Evolutionary conservation across 1,140 invertebrate genomes (phyloP).

Genomic region (Glomeris maerens): DNA sequence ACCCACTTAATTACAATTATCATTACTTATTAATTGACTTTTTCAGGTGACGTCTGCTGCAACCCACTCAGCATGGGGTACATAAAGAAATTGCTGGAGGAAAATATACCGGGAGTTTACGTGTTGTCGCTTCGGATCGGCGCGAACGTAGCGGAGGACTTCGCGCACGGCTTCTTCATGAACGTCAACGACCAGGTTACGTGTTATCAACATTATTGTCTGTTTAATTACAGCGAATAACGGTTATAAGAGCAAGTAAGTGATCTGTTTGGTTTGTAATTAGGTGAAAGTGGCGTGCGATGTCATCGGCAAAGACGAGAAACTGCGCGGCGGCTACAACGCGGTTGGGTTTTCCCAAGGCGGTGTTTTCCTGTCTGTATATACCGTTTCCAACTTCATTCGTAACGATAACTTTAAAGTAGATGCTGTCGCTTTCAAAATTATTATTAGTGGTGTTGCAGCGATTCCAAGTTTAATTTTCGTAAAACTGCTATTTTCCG

Average conservation of each 20-base stretch:
- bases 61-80: conserved; percentile 71
- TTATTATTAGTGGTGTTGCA: too few species aligned
- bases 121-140: conserved; percentile 77
- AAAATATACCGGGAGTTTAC: conserved; percentile 61
- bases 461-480: too few species aligned
- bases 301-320: conserved; percentile 50
- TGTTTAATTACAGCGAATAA: conserved; percentile 24
- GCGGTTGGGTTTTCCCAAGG: conserved; percentile 97
- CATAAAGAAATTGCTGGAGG: conserved; percentile 59
- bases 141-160: conserved; percentile 53
- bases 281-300: conserved; percentile 57
- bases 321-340: conserved; percentile 72
- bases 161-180: conserved; percentile 78
- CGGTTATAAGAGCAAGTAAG: not conserved
- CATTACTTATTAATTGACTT: conserved; percentile 11
- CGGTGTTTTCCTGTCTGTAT: conserved; percentile 80
- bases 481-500: too few species aligned
- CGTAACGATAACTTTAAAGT: too few species aligned
- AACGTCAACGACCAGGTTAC: conserved; percentile 48
- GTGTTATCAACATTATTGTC: not conserved
- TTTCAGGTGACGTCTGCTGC: conserved; percentile 84
- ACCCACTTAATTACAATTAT: conserved; percentile 5
- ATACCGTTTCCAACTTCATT: too few species aligned
- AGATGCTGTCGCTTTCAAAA: too few species aligned
- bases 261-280: too few species aligned